A percentile compares a stretch with the other conserved stretches of the same genome.
Conservation (phyloP, 2,888 invertebrate species). For the Calameuta idolon region DNA sequence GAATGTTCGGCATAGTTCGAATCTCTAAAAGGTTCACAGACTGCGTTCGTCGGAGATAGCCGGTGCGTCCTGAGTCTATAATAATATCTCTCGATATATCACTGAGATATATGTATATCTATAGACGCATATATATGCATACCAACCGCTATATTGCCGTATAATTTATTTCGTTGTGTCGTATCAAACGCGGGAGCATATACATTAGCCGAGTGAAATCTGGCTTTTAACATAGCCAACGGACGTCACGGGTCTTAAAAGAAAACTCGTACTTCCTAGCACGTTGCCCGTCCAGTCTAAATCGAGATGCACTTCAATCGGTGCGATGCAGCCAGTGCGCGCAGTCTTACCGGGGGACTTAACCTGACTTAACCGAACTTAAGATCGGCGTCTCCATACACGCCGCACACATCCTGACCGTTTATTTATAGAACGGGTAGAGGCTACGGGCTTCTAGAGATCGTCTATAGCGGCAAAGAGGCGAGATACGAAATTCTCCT, state of each 20-base stretch:
- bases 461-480: not conserved
- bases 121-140: too few relatives aligned
- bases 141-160: not conserved
- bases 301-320: slow-evolving; percentile 44
- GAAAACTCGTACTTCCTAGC: slow-evolving; percentile 30
- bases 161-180: not conserved
- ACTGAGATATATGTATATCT: too few relatives aligned
- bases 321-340: not conserved
- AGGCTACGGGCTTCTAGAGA: not conserved
- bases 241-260: slow-evolving; percentile 29
- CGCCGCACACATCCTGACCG: not conserved
- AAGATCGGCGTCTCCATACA: not conserved
- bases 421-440: not conserved
- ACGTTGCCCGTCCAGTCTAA: slow-evolving; percentile 40
- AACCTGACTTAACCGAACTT: slow-evolving; percentile 8
- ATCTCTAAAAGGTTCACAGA: slow-evolving; percentile 28
- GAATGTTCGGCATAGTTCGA: slow-evolving; percentile 38
- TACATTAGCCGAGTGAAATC: slow-evolving; percentile 19
- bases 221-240: slow-evolving; percentile 31
- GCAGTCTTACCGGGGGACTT: not conserved
- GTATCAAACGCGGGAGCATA: not conserved
- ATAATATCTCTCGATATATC: not conserved
- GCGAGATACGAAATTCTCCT: not conserved
- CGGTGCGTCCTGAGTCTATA: not conserved
- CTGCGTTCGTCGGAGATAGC: slow-evolving; percentile 8